These are phyloP conservation scores for Cyclargus thomasi DNA, from an alignment of 1,140 invertebrate species.

Conservation along the genomic window DNA sequence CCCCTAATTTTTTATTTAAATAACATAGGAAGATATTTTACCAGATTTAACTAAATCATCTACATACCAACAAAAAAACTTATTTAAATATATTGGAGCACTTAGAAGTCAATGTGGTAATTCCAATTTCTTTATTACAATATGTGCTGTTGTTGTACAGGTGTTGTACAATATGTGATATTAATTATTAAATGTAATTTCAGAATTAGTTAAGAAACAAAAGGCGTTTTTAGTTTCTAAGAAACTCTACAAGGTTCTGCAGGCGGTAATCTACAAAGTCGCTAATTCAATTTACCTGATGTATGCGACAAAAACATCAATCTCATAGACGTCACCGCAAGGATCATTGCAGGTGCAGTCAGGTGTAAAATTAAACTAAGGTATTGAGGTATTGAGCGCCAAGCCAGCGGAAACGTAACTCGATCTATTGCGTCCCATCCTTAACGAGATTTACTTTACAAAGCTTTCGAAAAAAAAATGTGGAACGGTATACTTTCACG, in stretches of 20 bases:
- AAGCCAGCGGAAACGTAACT: constrained; percentile 35
- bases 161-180: too few species aligned
- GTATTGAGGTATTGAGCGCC: constrained; percentile 5
- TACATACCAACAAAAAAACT: too few species aligned
- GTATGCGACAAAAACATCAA: not conserved
- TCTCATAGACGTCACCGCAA: not conserved
- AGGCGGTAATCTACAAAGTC: not conserved
- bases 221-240: too few species aligned
- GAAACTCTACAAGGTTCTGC: not conserved
- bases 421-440: constrained; percentile 46
- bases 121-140: too few species aligned
- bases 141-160: too few species aligned
- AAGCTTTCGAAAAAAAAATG: constrained; percentile 27
- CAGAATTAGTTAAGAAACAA: too few species aligned
- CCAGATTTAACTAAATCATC: too few species aligned
- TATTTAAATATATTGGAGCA: too few species aligned
- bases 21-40: too few species aligned
- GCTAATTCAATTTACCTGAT: constrained; percentile 3
- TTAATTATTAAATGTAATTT: too few species aligned
- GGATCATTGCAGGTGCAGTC: constrained; percentile 18
- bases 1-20: too few species aligned
- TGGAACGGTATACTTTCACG: constrained; percentile 8
- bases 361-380: constrained; percentile 26
- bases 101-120: too few species aligned
- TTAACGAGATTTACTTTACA: constrained; percentile 51